Evolutionary conservation across 2,888 invertebrate species (phyloP).

Genomic region (Nomada lathburiana): DNA sequence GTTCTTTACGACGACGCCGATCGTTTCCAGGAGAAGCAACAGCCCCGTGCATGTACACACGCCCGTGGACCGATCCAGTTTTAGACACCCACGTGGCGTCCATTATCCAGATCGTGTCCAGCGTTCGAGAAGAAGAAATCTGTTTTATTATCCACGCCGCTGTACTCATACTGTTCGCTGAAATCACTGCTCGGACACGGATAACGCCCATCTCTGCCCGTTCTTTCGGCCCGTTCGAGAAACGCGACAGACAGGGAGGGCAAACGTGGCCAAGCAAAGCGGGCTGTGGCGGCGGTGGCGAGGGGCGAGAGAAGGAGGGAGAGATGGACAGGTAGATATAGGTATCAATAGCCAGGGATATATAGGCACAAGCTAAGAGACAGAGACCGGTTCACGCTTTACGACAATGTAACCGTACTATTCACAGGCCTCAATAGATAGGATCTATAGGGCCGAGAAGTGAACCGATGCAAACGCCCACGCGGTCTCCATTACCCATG

Average conservation of each 20-base stretch:
- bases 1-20: conserved; percentile 61
- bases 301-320: not conserved
- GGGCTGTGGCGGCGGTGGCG: not conserved
- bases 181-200: conserved; percentile 48
- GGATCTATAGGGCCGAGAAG: conserved; percentile 54
- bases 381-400: conserved; percentile 67
- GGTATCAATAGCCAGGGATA: conserved; percentile 59
- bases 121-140: conserved; percentile 40
- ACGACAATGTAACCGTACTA: conserved; percentile 68
- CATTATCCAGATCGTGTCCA: conserved; percentile 58
- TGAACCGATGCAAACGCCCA: conserved; percentile 56
- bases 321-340: conserved; percentile 41
- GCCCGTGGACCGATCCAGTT: conserved; percentile 63
- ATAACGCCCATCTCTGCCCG: conserved; percentile 37
- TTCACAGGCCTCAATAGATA: conserved; percentile 69
- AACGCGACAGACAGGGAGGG: not conserved
- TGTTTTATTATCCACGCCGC: conserved; percentile 52
- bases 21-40: conserved; percentile 49
- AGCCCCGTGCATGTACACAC: conserved; percentile 19
- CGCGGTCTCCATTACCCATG: conserved; percentile 52
- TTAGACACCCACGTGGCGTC: conserved; percentile 58
- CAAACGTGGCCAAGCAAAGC: not conserved
- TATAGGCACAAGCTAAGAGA: conserved; percentile 58
- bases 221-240: conserved; percentile 8
- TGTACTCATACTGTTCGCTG: conserved; percentile 42